Base-by-base conservation (phyloP, 2,888 invertebrate species). In the Eristalis arbustorum region DNA sequence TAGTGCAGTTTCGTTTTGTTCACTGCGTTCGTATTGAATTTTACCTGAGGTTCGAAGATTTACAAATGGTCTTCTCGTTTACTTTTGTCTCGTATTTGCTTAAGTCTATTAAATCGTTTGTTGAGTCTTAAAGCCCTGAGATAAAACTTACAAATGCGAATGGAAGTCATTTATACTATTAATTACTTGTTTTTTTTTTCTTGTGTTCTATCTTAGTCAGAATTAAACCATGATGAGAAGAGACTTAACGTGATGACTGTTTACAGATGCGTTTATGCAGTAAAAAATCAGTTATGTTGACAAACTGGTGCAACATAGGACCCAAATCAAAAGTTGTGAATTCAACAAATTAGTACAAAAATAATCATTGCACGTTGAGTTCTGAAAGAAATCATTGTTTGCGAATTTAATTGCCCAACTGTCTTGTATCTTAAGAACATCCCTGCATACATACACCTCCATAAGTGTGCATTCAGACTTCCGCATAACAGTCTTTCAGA, bases 81-180 rank as follows among this genome's bases (percentile, higher is more conserved):
- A 64, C 61, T 68, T 64, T 37, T 56, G 28, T 13, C 67, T 81
- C 76, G 68, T 83, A 75, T 59, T 78, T 40, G 79, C 87, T 87
- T 87, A 87, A 75, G 71, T 71, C 74, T 82, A 87, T 79, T 40
- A 31, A 67, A 40, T 74, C 69, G 61, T 18, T n/a, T n/a, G 37
- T 63, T 67, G 78, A 87, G 87, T 87, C 78, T 87, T 87, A 72
- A 74, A 75, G 73, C 75, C 87, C 87, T 87, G 87, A 87, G 87
- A 83, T 83, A 71, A 31, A 72, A 42, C 74, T 69, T 28, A 66
- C 63, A 78, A 82, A 83, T 87, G 69, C 78, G 83, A 75, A 68
- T 87, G 83, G 87, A 83, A 78, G 78, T 83, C 82, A 49, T 82
- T 66, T 77, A 69, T 63, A 61, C 73, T 73, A 73, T 71, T 49